phyloP scores from a whole-genome alignment of 2,797 vertebrate genomes.

The Dendrocincla fuliginosa region DNA sequence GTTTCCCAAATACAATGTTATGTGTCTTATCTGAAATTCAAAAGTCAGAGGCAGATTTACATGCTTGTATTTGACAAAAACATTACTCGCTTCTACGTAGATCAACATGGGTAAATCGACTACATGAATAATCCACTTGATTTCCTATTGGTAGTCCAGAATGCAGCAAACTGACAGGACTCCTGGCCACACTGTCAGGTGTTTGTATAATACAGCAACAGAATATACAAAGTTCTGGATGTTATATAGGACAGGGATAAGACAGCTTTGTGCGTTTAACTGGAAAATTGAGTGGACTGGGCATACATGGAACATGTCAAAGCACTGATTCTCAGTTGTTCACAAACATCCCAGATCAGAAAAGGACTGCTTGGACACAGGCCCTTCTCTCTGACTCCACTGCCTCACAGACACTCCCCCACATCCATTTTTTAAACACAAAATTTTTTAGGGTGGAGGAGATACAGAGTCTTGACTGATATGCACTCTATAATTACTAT shows the following conservation, averaged over 20 bases:
- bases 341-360: neutral
- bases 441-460: neutral
- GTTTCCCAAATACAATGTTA: neutral
- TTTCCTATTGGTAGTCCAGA: neutral
- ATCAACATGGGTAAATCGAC: neutral
- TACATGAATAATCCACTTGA: neutral
- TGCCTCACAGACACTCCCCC: fast-evolving
- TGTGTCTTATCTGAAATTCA: neutral
- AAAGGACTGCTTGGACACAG: neutral
- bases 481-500: neutral
- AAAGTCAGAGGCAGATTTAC: neutral
- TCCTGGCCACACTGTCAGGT: neutral
- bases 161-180: neutral
- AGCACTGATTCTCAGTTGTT: neutral
- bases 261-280: neutral
- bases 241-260: neutral
- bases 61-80: neutral
- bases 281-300: neutral
- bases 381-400: neutral
- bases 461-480: neutral
- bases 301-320: neutral
- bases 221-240: neutral
- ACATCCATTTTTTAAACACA: neutral
- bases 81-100: neutral
- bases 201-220: neutral